These are phyloP conservation scores for Melipona bicolor DNA, from an alignment of 2,888 invertebrate genomes.

Conservation along the genomic window DNA sequence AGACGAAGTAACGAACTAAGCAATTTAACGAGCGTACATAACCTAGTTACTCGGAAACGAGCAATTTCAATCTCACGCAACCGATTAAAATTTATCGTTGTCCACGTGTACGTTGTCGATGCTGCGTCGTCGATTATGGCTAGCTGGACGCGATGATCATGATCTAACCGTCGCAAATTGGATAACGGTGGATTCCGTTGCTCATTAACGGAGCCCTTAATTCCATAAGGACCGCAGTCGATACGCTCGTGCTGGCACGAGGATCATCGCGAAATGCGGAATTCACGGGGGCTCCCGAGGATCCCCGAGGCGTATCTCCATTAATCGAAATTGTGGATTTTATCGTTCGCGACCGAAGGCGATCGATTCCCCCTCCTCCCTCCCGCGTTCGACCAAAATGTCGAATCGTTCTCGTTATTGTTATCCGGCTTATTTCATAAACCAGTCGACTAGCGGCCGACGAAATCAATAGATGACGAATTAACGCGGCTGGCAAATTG, in stretches of 20 bases:
- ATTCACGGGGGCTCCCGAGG: neutral
- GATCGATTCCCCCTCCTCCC: neutral
- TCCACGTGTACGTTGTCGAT: neutral
- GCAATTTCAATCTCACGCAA: conserved; percentile 12
- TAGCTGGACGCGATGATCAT: neutral
- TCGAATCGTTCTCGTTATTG: neutral
- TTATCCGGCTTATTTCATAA: conserved; percentile 24
- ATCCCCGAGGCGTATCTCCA: neutral
- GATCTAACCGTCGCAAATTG: conserved; percentile 29
- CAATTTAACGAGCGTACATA: neutral
- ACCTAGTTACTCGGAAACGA: neutral
- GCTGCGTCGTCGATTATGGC: neutral
- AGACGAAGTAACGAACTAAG: neutral
- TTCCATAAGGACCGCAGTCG: conserved; percentile 24
- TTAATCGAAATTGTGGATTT: conserved; percentile 16
- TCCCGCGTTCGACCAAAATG: neutral
- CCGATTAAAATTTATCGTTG: conserved; percentile 13
- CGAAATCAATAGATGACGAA: conserved; percentile 1
- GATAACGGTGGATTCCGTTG: conserved; percentile 26
- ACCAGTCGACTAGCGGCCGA: neutral
- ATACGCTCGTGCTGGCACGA: neutral
- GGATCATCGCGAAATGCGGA: too few relatives aligned
- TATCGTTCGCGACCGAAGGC: neutral
- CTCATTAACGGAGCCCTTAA: conserved; percentile 32
- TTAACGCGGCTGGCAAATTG: conserved; percentile 10